These are phyloP conservation scores for Pantherophis vulpinus DNA, from an alignment of 2,797 vertebrate genomes.

Conservation along the genomic window DNA sequence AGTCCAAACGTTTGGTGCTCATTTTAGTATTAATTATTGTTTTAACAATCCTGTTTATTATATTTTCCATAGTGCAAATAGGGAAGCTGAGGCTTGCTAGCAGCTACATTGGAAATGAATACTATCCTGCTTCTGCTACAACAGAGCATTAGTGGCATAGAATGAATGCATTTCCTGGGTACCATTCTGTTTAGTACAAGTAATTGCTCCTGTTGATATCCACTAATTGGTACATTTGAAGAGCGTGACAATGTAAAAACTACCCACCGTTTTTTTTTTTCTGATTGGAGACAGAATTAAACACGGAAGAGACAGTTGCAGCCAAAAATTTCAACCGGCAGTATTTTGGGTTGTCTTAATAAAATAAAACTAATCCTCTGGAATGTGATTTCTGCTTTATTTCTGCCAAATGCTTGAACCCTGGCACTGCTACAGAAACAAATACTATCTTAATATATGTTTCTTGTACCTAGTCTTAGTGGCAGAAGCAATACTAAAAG, in stretches of 20 bases:
- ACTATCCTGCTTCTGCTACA: background rate
- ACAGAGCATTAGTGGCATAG: background rate
- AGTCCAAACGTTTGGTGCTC: too few species aligned
- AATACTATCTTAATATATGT: background rate
- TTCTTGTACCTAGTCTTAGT: background rate
- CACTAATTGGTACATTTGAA: background rate
- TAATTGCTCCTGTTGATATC: background rate
- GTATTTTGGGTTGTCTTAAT: background rate
- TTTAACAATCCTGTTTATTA: background rate
- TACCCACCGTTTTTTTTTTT: background rate
- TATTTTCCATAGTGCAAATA: background rate
- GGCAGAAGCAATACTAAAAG: background rate
- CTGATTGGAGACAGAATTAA: background rate
- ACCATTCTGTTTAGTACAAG: background rate
- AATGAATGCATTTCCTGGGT: background rate
- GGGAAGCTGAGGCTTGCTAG: background rate
- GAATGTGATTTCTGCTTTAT: background rate
- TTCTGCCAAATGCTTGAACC: background rate
- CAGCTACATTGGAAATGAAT: background rate
- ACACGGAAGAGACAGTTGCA: conserved; percentile 5
- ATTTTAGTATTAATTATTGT: background rate
- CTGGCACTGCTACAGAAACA: background rate
- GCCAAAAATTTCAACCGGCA: conserved; percentile 4
- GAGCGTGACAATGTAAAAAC: background rate
- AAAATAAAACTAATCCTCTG: conserved; percentile 10